Conservation (phyloP, 2,113 vertebrate genomes). For the Onychostoma macrolepis region DNA sequence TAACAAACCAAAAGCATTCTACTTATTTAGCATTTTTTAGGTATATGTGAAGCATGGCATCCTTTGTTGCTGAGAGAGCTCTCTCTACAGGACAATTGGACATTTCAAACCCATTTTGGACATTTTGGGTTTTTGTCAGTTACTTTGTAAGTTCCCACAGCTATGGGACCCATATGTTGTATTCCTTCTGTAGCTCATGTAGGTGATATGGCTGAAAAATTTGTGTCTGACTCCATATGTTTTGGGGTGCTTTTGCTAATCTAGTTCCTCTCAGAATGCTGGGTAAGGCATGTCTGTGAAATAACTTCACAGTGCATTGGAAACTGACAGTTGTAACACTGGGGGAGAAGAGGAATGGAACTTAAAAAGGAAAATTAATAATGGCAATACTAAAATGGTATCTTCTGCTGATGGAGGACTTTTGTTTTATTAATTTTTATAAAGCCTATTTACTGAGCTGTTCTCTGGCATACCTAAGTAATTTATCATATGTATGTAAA, state of each 20-base stretch:
- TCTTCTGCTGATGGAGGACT: neutral
- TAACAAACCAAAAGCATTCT: conserved; percentile 4
- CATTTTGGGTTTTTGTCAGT: neutral
- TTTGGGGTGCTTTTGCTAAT: neutral
- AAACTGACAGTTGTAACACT: neutral
- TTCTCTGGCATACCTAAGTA: neutral
- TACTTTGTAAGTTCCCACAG: neutral
- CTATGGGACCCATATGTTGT: neutral
- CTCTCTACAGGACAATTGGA: neutral
- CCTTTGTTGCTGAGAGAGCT: neutral
- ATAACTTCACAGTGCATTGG: neutral
- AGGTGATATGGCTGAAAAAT: neutral
- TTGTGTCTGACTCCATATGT: neutral
- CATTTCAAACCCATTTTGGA: neutral
- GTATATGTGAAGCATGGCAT: neutral
- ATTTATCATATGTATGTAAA: too few relatives aligned
- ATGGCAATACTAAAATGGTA: neutral
- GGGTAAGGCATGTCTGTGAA: neutral
- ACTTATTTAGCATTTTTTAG: conserved; percentile 11
- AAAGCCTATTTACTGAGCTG: conserved; percentile 2
- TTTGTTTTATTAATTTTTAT: neutral
- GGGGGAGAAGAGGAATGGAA: neutral
- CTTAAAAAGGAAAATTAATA: neutral
- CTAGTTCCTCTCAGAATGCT: neutral
- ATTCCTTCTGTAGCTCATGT: too few relatives aligned